Conservation (phyloP, 1,140 invertebrate genomes). For the Pogonomyrmex californicus region DNA sequence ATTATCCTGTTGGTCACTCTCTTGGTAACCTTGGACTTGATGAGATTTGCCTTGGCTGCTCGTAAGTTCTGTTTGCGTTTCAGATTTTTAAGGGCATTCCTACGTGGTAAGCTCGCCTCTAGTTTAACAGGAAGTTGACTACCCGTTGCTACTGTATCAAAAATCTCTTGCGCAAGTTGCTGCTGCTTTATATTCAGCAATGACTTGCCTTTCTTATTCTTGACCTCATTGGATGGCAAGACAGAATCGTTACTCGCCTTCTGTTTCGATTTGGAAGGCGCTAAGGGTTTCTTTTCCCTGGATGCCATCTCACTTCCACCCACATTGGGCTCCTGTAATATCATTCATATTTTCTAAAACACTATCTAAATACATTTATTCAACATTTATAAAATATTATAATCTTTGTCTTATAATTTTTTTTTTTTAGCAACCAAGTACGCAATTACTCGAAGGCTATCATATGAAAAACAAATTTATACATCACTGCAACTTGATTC, state of each 20-base stretch:
- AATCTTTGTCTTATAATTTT: not conserved
- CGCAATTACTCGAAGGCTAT: not conserved
- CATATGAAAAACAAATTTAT: not conserved
- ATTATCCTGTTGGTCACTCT: conserved; percentile 80
- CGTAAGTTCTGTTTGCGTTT: conserved; percentile 83
- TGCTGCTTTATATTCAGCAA: conserved; percentile 79
- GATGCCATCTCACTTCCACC: conserved; percentile 88
- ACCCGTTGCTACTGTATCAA: conserved; percentile 79
- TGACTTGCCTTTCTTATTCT: conserved; percentile 80
- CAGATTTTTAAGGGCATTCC: conserved; percentile 82
- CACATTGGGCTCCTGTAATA: conserved; percentile 86
- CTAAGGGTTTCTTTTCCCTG: conserved; percentile 87
- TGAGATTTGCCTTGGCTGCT: conserved; percentile 79
- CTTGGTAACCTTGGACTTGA: conserved; percentile 82
- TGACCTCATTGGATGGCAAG: conserved; percentile 78
- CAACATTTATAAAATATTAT: not conserved
- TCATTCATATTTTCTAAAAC: conserved; percentile 57
- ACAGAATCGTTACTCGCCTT: conserved; percentile 84
- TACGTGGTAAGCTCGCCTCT: conserved; percentile 83
- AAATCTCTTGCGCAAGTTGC: conserved; percentile 79
- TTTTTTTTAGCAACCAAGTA: not conserved
- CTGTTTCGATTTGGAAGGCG: conserved; percentile 86
- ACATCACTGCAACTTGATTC: not conserved
- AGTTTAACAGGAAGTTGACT: conserved; percentile 83
- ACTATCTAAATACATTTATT: not conserved